These are phyloP conservation scores for Clarias fuscus DNA, from an alignment of 2,797 vertebrate species.

Conservation along the genomic window DNA sequence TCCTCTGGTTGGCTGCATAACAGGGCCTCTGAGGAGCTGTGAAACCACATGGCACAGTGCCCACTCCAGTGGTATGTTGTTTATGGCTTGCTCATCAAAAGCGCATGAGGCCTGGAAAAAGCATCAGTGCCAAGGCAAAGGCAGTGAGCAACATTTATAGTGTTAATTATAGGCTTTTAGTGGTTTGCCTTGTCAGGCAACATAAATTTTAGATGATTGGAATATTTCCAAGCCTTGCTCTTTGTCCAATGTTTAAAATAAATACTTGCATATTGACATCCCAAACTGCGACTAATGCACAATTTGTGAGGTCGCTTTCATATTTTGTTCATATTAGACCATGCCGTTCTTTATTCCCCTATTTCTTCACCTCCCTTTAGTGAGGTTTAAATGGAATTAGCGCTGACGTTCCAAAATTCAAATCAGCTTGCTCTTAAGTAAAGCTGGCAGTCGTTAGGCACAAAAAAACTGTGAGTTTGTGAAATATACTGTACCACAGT, in stretches of 20 bases:
- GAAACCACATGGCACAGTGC: constrained; percentile 37
- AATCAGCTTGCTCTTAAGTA: constrained; percentile 57
- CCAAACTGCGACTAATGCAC: not conserved
- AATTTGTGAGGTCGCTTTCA: not conserved
- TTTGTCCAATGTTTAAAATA: not conserved
- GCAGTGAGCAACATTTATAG: constrained; percentile 11
- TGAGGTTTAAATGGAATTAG: constrained; percentile 83
- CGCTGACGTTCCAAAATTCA: constrained; percentile 90
- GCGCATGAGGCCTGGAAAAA: constrained; percentile 10
- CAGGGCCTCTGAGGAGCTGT: constrained; percentile 17
- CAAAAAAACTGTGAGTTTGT: not conserved
- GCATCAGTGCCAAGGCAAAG: not conserved
- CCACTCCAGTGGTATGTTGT: constrained; percentile 15
- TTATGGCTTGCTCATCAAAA: constrained; percentile 12
- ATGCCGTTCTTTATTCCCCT: not conserved
- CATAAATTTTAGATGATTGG: not conserved
- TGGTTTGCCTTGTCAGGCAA: not conserved
- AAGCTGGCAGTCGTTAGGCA: not conserved
- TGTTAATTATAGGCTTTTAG: not conserved
- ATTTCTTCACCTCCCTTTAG: not conserved
- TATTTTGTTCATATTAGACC: not conserved
- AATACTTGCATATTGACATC: not conserved
- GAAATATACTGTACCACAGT: not conserved
- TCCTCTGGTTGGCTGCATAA: constrained; percentile 46
- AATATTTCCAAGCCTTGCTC: not conserved